Conservation (phyloP, 2,888 invertebrate species). For the Ctenicera cuprea region DNA sequence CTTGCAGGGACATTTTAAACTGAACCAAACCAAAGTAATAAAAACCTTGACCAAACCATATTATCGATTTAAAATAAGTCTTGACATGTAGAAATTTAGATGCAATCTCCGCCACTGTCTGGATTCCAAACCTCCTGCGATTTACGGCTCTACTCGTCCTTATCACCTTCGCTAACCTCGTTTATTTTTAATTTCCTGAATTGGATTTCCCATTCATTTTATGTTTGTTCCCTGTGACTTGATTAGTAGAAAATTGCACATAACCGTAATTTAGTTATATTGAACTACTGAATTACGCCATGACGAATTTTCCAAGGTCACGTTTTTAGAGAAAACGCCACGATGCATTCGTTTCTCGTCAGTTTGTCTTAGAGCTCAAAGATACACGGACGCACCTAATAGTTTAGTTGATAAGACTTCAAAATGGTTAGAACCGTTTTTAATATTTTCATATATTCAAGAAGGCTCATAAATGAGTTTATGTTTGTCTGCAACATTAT, state of each 20-base stretch:
- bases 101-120: too few species aligned
- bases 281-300: slow-evolving; percentile 11
- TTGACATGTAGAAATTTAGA: too few species aligned
- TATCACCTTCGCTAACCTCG: slow-evolving; percentile 9
- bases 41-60: too few species aligned
- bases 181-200: slow-evolving; percentile 40
- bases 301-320: slow-evolving; percentile 15
- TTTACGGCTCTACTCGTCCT: neutral
- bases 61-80: too few species aligned
- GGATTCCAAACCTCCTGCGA: too few species aligned
- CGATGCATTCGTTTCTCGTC: neutral
- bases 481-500: neutral
- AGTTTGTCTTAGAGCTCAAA: neutral
- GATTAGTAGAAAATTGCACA: slow-evolving; percentile 36
- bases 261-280: slow-evolving; percentile 36
- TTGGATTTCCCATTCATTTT: slow-evolving; percentile 35
- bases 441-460: neutral
- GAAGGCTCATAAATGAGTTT: too few species aligned
- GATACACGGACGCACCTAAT: neutral
- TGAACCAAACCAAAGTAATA: too few species aligned
- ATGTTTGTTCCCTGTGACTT: slow-evolving; percentile 22
- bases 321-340: neutral
- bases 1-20: too few species aligned
- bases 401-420: neutral
- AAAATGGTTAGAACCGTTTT: slow-evolving; percentile 6